Base-by-base conservation (phyloP, 1,140 invertebrate species). In the Charaxes varanes region DNA sequence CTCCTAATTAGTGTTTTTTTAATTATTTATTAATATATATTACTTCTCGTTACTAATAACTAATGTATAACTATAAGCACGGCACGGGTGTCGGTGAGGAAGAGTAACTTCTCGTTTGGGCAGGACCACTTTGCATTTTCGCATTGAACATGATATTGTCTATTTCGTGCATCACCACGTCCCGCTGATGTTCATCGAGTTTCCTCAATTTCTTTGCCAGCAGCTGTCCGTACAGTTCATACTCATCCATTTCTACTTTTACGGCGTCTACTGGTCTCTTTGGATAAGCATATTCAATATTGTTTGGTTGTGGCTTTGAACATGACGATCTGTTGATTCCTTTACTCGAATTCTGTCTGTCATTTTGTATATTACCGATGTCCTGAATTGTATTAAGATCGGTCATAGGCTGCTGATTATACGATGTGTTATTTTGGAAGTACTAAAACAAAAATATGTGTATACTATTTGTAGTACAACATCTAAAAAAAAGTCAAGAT, bases 121-220 rank as follows among this genome's bases (percentile, higher is more conserved):
- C n/a, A 6, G 37, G 14, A 15, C 24, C 18, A 6, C 49, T 60
- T 46, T 76, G 61, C 56, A 82, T 74, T 64, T 78, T 82, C 2
- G 62, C 69, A 7, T 63, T 62, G 43, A 80, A 83, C 65, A 83
- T 77, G 18, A 80, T 68, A 49, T 79, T 79, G 24, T 83, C 76
- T 4, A 83, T 81, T 33, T 83, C 76, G 21, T 83, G 70, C 76
- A 83, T 81, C 0, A 66, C 65, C 2, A 77, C 38, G 35, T 80
- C 76, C 0, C 78, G 53, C 23, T 78, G 67, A 16, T 68, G 63
- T 53, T 83, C 77, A 12, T 81, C 74, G 14, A 83, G 48, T 44
- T 74, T 78, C 41, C 62, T 70, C 33, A 83, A 45, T 50, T 80
- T 81, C 41, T 73, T 77, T 1, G 71, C 71, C 33, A 80, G 40